Conservation (phyloP, 2,888 invertebrate species). For the Ceramica pisi region DNA sequence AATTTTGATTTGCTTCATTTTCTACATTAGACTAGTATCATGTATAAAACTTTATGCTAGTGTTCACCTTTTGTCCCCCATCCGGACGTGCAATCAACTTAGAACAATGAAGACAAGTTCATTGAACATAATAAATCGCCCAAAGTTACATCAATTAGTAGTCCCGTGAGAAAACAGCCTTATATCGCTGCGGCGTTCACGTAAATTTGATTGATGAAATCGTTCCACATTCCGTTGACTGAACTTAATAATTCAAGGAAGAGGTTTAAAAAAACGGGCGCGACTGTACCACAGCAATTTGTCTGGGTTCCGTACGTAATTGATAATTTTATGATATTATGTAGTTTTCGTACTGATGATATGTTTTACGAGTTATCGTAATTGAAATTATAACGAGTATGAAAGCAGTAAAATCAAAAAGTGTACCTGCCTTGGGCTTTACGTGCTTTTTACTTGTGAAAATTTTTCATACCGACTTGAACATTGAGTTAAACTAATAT, state of each 20-base stretch:
- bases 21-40: background rate
- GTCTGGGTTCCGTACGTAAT: slow-evolving; percentile 49
- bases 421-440: background rate
- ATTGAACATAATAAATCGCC: background rate
- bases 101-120: background rate
- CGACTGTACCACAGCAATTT: slow-evolving; percentile 1
- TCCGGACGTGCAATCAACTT: background rate
- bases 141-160: slow-evolving; percentile 4
- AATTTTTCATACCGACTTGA: background rate
- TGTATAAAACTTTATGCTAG: background rate
- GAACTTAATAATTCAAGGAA: slow-evolving; percentile 77
- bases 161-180: slow-evolving; percentile 33
- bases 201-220: slow-evolving; percentile 82
- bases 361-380: background rate
- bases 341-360: slow-evolving; percentile 15
- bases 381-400: slow-evolving; percentile 43
- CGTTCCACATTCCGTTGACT: slow-evolving; percentile 72
- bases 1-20: background rate
- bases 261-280: slow-evolving; percentile 62
- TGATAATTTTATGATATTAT: slow-evolving; percentile 22
- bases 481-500: background rate
- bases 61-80: background rate
- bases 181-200: slow-evolving; percentile 63
- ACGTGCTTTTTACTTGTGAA: background rate
- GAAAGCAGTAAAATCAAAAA: background rate